Evolutionary conservation across 2,888 invertebrate genomes (phyloP).

Genomic region (Yponomeuta sedellus): DNA sequence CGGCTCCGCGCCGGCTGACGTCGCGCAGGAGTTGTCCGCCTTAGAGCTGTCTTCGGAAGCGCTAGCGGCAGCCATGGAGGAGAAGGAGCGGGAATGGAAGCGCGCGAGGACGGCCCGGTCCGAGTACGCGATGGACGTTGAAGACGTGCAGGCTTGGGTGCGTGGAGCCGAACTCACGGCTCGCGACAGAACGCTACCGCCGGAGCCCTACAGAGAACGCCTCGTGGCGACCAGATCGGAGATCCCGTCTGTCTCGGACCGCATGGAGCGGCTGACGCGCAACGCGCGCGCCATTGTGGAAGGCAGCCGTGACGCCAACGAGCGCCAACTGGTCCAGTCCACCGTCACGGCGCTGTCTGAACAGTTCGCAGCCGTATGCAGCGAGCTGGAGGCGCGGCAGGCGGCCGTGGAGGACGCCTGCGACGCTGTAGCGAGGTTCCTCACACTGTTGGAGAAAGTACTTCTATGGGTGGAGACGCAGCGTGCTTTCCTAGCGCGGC

Average conservation of each 20-base stretch:
- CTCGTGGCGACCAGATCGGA: constrained; percentile 87
- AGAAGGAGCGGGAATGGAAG: constrained; percentile 91
- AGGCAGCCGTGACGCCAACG: constrained; percentile 85
- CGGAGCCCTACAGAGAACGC: constrained; percentile 85
- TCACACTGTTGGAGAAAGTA: constrained; percentile 87
- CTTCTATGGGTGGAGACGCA: constrained; percentile 91
- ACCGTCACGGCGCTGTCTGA: constrained; percentile 86
- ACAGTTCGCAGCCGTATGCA: constrained; percentile 85
- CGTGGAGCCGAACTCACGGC: constrained; percentile 88
- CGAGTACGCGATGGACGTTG: constrained; percentile 87
- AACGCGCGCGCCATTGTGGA: constrained; percentile 88
- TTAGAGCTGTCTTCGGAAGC: constrained; percentile 89
- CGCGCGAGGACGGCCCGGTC: constrained; percentile 88
- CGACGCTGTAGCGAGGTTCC: constrained; percentile 92
- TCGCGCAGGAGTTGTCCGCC: constrained; percentile 86
- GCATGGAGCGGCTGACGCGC: constrained; percentile 84
- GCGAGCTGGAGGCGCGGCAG: constrained; percentile 88
- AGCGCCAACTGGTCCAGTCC: constrained; percentile 83
- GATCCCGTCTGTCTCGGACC: constrained; percentile 82
- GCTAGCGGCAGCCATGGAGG: constrained; percentile 87
- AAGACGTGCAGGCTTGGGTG: constrained; percentile 89
- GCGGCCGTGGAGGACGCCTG: constrained; percentile 90
- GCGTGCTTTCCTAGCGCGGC: constrained; percentile 85
- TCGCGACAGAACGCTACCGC: constrained; percentile 87
- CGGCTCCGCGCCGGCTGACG: constrained; percentile 83